These are phyloP conservation scores for Lota lota DNA, from an alignment of 2,113 vertebrate species.

Conservation along the genomic window DNA sequence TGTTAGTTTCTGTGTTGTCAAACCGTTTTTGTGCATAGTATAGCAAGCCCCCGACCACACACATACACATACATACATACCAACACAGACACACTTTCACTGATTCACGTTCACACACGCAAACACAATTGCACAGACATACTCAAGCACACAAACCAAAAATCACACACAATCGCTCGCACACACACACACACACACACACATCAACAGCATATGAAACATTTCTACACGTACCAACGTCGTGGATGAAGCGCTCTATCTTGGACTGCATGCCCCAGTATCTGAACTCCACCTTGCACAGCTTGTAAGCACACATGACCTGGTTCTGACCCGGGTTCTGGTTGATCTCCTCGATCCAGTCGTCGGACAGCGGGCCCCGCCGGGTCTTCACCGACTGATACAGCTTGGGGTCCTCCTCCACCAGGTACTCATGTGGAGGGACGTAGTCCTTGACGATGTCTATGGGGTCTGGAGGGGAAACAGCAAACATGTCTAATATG, in stretches of 20 bases:
- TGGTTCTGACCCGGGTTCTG: conserved; percentile 71
- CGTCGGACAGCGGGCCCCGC: conserved; percentile 87
- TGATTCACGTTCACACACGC: too few relatives aligned
- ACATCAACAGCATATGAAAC: neutral
- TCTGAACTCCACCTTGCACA: conserved; percentile 98
- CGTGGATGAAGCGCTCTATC: conserved; percentile 97
- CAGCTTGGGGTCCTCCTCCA: conserved; percentile 90
- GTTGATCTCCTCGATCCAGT: conserved; percentile 91
- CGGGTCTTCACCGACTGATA: conserved; percentile 89
- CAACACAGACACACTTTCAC: too few relatives aligned
- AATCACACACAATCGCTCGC: neutral
- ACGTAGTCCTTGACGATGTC: conserved; percentile 96
- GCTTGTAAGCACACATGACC: conserved; percentile 98
- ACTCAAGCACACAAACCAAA: too few relatives aligned
- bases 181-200: conserved; percentile 1
- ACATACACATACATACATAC: too few relatives aligned
- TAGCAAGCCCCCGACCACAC: too few relatives aligned
- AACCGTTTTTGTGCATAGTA: too few relatives aligned
- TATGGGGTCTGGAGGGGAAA: conserved; percentile 79
- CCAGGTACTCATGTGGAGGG: conserved; percentile 89
- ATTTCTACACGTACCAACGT: conserved; percentile 82
- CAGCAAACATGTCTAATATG: conserved; percentile 1
- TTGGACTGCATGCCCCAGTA: conserved; percentile 99
- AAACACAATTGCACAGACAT: too few relatives aligned
- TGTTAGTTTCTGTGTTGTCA: too few relatives aligned